Evolutionary conservation across 2,888 invertebrate species (phyloP), one percentile per base, ranked within the genome.

Genomic region (Limenitis camilla): DNA sequence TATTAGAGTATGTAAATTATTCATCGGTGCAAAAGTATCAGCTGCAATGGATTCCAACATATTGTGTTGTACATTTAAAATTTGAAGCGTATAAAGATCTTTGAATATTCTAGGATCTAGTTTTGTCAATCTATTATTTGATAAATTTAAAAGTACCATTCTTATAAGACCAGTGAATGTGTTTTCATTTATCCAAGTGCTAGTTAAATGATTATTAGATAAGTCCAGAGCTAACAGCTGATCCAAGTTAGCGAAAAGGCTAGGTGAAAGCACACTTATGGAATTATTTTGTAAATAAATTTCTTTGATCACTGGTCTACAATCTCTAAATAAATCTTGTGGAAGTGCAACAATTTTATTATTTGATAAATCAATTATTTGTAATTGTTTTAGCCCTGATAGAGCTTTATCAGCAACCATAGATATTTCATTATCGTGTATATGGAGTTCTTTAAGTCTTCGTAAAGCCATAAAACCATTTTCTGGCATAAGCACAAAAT

Each of bases 281-380:
- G 96, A 95, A 88, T 97, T 97, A 82, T 96, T 96, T 80, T 96
- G 95, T 73, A 96, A 85, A 81, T 96, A 94, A 70, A 97, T 92
- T 83, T 96, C 96, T 82, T 94, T 94, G 66, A 97, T 92, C 57
- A 92, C 91, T 60, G 91, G 91, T 47, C 91, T 88, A 68, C 92
- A 91, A 80, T 96, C 95, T 73, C 90, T 90, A 72, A 97, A 96
- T 61, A 97, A 84, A 70, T 94, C 93, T 59, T 94, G 92, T 40
- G 97, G 97, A 63, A 98, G 88, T 48, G 95, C 94, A 36, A 94
- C 94, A 60, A 98, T 92, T 88, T 94, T 93, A 81, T 98, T 98
- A 68, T 95, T 94, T 32, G 96, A 95, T 50, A 98, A 85, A 83
- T 97, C 96, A 59, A 98, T 90, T 68, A 95, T 91, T 83, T 94